Evolutionary conservation across 2,113 vertebrate genomes (phyloP).

Genomic region (Rhagologus leucostigma): DNA sequence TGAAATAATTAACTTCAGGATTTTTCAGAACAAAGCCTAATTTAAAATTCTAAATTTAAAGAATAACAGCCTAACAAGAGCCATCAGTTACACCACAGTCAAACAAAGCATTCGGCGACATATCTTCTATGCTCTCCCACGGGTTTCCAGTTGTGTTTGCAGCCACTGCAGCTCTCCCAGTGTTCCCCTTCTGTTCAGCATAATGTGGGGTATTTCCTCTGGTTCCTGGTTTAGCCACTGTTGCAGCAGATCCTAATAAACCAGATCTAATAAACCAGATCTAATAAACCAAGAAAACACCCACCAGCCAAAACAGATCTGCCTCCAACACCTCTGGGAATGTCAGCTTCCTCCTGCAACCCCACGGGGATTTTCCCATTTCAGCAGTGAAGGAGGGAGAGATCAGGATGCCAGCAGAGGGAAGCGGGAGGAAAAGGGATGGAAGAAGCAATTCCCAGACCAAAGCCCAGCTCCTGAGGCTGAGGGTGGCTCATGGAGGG

Average conservation of each 20-base stretch:
- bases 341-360: fast-evolving
- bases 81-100: no score
- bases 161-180: neutral
- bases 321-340: fast-evolving
- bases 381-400: neutral
- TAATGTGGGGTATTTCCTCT: neutral
- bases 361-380: neutral
- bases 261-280: no score
- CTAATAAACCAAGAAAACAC: neutral
- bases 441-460: neutral
- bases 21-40: neutral
- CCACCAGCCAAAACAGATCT: neutral
- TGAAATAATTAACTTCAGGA: neutral
- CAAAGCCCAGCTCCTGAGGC: neutral
- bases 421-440: neutral
- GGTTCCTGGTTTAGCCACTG: neutral
- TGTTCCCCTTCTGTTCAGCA: neutral
- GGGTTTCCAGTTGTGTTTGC: neutral
- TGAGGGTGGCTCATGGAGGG: fast-evolving
- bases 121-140: fast-evolving
- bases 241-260: neutral
- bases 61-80: neutral
- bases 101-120: neutral
- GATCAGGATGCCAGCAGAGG: neutral
- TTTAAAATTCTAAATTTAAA: neutral